Evolutionary conservation across 2,797 vertebrate species (phyloP).

Genomic region (Macrochelys suwanniensis): DNA sequence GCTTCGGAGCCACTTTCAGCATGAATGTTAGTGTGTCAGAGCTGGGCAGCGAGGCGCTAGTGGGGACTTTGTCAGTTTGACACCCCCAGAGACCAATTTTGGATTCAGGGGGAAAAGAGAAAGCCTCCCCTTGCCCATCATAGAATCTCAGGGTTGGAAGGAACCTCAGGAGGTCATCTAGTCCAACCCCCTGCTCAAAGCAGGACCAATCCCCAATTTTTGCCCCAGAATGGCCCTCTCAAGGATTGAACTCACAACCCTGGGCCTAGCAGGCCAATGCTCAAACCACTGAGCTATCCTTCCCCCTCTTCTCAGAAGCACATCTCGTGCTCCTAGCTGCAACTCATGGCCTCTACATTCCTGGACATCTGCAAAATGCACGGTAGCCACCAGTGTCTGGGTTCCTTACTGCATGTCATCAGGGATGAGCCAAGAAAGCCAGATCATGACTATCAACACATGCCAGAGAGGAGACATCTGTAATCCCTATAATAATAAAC

Average conservation of each 20-base stretch:
- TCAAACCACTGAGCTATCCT: too few relatives aligned
- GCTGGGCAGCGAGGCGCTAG: neutral
- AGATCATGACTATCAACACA: neutral
- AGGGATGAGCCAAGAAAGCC: fast-evolving
- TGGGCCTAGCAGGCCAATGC: too few relatives aligned
- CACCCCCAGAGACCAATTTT: constrained; percentile 32
- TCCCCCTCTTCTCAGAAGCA: neutral
- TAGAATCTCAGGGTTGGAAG: too few relatives aligned
- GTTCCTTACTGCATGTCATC: neutral
- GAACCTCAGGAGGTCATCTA: too few relatives aligned
- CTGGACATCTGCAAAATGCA: neutral
- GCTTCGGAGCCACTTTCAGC: neutral
- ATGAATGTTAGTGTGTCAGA: fast-evolving
- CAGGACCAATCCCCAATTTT: too few relatives aligned
- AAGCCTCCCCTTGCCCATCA: neutral
- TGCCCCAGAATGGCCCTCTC: too few relatives aligned
- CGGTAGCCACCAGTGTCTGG: fast-evolving
- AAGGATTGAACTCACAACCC: too few relatives aligned
- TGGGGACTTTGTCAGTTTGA: neutral
- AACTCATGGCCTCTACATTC: neutral
- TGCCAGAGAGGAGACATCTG: neutral
- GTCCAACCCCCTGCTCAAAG: too few relatives aligned
- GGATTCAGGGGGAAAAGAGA: neutral
- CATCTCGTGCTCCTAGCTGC: neutral
- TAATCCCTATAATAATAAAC: neutral